Evolutionary conservation across 2,113 vertebrate genomes (phyloP).

Genomic region (Cryptoleucopteryx plumbea): DNA sequence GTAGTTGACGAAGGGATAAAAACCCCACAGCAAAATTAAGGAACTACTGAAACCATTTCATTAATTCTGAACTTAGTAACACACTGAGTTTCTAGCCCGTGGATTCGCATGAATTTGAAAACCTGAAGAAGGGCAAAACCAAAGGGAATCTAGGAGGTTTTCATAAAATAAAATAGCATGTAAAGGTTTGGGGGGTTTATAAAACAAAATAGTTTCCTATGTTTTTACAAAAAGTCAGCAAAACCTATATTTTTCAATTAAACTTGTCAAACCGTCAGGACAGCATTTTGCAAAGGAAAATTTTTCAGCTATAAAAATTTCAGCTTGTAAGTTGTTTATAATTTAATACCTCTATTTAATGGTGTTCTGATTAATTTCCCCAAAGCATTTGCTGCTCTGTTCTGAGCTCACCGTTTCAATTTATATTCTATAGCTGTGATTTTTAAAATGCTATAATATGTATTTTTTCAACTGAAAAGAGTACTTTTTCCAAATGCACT

Average conservation of each 20-base stretch:
- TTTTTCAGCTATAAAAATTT: not conserved
- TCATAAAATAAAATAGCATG: not conserved
- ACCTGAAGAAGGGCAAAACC: not conserved
- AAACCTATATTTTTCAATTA: not conserved
- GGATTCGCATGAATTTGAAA: not conserved
- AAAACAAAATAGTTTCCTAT: not conserved
- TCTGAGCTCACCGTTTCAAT: not conserved
- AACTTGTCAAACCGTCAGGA: not conserved
- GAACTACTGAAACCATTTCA: not conserved
- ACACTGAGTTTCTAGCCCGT: not conserved
- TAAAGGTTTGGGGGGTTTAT: not conserved
- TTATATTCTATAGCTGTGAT: not conserved
- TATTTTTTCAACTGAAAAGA: not conserved
- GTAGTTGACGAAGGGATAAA: not conserved
- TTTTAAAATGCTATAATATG: not conserved
- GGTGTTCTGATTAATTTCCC: not conserved
- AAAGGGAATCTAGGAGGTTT: not conserved
- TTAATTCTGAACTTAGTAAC: not conserved
- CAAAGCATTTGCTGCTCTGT: not conserved
- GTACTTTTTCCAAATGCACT: not conserved
- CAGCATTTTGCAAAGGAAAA: not conserved
- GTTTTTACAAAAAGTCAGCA: not conserved
- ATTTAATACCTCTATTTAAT: not conserved
- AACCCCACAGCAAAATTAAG: not conserved
- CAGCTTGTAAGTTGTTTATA: not conserved